phyloP scores from a whole-genome alignment of 1,140 invertebrate genomes.

The Euura lappo region DNA sequence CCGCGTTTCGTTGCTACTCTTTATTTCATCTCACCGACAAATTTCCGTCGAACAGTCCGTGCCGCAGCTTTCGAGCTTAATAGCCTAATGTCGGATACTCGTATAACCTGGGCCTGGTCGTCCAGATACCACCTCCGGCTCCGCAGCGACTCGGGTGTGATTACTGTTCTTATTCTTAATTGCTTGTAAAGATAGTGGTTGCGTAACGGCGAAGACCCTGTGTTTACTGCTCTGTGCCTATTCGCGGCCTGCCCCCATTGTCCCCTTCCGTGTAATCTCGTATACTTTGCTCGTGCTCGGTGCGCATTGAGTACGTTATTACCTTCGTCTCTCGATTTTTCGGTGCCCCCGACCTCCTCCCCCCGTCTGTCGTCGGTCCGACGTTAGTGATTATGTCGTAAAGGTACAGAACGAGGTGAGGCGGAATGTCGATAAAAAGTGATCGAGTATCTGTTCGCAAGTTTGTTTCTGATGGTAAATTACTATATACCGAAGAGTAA shows the following conservation, averaged over 20 bases:
- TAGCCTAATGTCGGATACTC: not conserved
- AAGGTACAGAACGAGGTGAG: not conserved
- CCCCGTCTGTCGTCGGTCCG: not conserved
- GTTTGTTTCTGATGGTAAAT: too few relatives aligned
- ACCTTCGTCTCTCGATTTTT: not conserved
- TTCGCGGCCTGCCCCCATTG: not conserved
- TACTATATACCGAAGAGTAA: too few relatives aligned
- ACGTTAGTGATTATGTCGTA: not conserved
- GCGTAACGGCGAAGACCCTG: not conserved
- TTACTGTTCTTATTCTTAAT: conserved; percentile 22
- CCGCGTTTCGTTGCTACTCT: not conserved
- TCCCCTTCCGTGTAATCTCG: not conserved
- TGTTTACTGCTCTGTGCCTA: not conserved
- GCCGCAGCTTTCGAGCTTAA: not conserved
- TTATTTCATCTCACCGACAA: not conserved
- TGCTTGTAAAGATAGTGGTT: conserved; percentile 9
- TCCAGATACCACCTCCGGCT: not conserved
- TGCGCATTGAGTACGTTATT: not conserved
- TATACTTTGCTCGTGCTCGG: not conserved
- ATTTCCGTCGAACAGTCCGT: not conserved
- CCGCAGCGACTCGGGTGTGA: conserved; percentile 10
- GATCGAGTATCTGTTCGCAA: too few relatives aligned
- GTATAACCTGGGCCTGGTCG: not conserved
- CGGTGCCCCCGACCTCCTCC: not conserved
- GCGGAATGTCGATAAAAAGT: too few relatives aligned